These are phyloP conservation scores for Ostrea edulis DNA, from an alignment of 1,140 invertebrate genomes.

Conservation along the genomic window DNA sequence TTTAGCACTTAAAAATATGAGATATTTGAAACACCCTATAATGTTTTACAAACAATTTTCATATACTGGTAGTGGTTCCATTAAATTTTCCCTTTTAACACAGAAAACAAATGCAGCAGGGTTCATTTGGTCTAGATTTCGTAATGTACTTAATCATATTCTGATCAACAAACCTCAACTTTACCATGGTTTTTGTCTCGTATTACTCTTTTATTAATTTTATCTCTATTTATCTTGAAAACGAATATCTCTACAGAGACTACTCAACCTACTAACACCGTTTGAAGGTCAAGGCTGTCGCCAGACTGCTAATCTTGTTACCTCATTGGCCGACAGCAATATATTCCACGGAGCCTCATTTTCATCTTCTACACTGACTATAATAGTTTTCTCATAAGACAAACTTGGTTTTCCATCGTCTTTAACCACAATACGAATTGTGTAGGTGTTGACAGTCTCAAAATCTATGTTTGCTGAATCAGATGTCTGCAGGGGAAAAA, in stretches of 20 bases:
- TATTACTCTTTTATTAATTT: background rate
- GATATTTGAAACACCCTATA: no score
- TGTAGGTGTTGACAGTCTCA: conserved; percentile 39
- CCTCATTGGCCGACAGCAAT: conserved; percentile 20
- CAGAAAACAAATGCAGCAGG: no score
- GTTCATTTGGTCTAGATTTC: no score
- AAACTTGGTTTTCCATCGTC: conserved; percentile 50
- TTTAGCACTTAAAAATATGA: no score
- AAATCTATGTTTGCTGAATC: conserved; percentile 43
- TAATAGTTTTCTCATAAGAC: conserved; percentile 44
- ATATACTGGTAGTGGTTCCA: no score
- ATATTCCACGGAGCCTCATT: conserved; percentile 53
- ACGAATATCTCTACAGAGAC: background rate
- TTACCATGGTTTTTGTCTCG: no score
- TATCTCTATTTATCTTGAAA: background rate
- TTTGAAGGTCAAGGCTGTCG: background rate
- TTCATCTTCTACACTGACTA: conserved; percentile 47
- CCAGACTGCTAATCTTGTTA: background rate
- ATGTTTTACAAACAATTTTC: no score
- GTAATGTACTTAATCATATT: no score
- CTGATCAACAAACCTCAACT: no score
- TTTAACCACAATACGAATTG: conserved; percentile 46
- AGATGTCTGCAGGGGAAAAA: conserved; percentile 36
- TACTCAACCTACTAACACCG: background rate
- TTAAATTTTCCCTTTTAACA: no score